phyloP scores from a whole-genome alignment of 2,797 vertebrate genomes.

The Chelon auratus region DNA sequence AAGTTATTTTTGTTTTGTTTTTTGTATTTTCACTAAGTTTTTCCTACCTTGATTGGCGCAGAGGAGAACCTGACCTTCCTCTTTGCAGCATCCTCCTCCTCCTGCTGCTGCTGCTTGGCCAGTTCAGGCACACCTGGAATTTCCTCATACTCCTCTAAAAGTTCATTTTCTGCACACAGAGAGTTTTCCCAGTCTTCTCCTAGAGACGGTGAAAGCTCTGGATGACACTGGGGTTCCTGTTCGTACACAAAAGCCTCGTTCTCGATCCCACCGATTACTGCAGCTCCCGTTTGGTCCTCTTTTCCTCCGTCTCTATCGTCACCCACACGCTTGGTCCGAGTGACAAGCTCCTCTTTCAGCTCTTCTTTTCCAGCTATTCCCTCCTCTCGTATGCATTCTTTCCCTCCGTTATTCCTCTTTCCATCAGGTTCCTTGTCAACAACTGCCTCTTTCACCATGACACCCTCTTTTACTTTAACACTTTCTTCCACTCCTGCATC shows the following conservation, averaged over 20 bases:
- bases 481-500: constrained; percentile 34
- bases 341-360: constrained; percentile 19
- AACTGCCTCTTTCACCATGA: constrained; percentile 37
- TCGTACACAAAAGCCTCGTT: constrained; percentile 87
- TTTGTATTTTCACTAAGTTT: not conserved
- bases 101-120: constrained; percentile 77
- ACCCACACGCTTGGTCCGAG: constrained; percentile 25
- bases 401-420: constrained; percentile 1
- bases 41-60: constrained; percentile 89
- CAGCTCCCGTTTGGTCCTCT: constrained; percentile 66
- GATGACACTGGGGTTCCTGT: constrained; percentile 70
- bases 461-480: constrained; percentile 14
- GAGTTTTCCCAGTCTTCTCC: constrained; percentile 31
- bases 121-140: constrained; percentile 88
- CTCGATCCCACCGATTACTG: constrained; percentile 83
- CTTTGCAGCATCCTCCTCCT: constrained; percentile 60
- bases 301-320: constrained; percentile 41
- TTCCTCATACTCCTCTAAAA: constrained; percentile 81
- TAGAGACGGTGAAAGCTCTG: constrained; percentile 39
- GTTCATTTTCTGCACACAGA: constrained; percentile 32
- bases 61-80: constrained; percentile 90
- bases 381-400: not conserved
- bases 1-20: not conserved
- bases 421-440: constrained; percentile 16
- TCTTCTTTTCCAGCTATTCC: constrained; percentile 13